These are phyloP conservation scores for Andrena bucephala DNA, from an alignment of 2,888 invertebrate genomes.

Conservation along the genomic window DNA sequence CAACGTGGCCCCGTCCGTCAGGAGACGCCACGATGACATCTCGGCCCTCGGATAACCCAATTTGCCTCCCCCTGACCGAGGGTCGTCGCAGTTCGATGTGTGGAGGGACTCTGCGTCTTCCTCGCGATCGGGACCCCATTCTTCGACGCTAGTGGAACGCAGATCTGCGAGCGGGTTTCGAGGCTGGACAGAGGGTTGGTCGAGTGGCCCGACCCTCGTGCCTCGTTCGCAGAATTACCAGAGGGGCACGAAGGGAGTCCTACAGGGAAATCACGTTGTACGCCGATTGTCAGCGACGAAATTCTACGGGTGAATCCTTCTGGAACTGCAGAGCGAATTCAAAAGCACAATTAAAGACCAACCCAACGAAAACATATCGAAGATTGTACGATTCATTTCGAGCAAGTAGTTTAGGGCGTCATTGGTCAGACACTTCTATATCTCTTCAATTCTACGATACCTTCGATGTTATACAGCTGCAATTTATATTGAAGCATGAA, in stretches of 20 bases:
- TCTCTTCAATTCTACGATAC: too few species aligned
- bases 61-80: constrained; percentile 62
- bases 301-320: not conserved
- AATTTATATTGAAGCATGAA: too few species aligned
- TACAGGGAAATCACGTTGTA: constrained; percentile 61
- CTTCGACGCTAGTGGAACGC: constrained; percentile 58
- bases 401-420: not conserved
- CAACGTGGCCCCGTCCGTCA: constrained; percentile 12
- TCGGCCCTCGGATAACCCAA: constrained; percentile 63
- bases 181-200: constrained; percentile 39
- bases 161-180: constrained; percentile 61
- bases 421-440: not conserved
- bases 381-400: not conserved
- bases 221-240: constrained; percentile 50
- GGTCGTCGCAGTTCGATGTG: constrained; percentile 69
- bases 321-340: not conserved
- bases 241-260: constrained; percentile 11
- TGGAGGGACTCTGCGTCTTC: constrained; percentile 43
- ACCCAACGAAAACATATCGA: not conserved
- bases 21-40: constrained; percentile 58
- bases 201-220: constrained; percentile 42
- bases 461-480: too few species aligned
- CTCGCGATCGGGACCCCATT: not conserved
- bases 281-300: not conserved
- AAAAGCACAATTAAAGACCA: not conserved